phyloP scores from a whole-genome alignment of 2,888 invertebrate species.

The Cryptosula pallasiana region DNA sequence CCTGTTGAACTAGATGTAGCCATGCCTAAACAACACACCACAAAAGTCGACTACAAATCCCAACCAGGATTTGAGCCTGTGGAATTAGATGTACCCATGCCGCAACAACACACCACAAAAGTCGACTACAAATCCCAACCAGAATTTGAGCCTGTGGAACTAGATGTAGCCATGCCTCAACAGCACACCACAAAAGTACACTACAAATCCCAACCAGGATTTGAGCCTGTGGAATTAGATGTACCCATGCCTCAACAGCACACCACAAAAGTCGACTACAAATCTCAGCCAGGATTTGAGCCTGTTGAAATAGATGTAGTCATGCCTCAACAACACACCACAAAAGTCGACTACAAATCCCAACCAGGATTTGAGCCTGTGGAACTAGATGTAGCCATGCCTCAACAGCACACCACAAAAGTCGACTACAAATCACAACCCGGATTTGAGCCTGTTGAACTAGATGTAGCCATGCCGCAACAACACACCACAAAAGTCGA shows the following conservation, averaged over 20 bases:
- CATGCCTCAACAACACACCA: not conserved
- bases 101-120: constrained; percentile 1
- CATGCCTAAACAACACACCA: not conserved
- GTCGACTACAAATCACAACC: constrained; percentile 4
- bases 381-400: not conserved
- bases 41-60: not conserved
- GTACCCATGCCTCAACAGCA: not conserved
- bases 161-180: not conserved
- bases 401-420: not conserved
- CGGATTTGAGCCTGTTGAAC: constrained; percentile 15
- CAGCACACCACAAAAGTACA: not conserved
- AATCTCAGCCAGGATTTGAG: constrained; percentile 2
- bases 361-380: constrained; percentile 13
- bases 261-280: not conserved
- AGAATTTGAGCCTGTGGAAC: constrained; percentile 11
- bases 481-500: not conserved
- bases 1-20: constrained; percentile 4
- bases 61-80: constrained; percentile 8
- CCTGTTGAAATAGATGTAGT: constrained; percentile 14
- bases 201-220: not conserved
- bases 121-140: not conserved
- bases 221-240: not conserved
- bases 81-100: not conserved
- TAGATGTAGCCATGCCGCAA: not conserved
- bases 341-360: not conserved